Conservation (phyloP, 2,888 invertebrate genomes). For the Neria commutata region DNA sequence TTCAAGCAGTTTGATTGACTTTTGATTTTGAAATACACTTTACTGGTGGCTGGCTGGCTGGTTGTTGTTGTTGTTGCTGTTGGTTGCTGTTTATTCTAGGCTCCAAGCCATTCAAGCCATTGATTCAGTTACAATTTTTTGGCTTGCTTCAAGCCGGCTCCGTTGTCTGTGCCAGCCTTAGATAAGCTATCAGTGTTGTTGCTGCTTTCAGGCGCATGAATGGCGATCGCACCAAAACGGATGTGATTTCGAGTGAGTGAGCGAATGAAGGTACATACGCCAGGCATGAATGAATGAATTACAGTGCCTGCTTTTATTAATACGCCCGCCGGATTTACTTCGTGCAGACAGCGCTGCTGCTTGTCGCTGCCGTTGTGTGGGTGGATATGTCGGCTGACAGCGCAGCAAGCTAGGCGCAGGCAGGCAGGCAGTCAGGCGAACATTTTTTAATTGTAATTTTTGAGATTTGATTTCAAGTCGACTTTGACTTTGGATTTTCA, state of each 20-base stretch:
- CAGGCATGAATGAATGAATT: constrained; percentile 10
- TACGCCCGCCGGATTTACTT: no score
- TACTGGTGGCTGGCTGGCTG: constrained; percentile 8
- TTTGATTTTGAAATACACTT: constrained; percentile 30
- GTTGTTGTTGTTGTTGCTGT: constrained; percentile 1
- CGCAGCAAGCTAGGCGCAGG: not conserved
- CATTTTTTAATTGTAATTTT: constrained; percentile 1
- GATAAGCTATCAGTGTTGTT: constrained; percentile 15
- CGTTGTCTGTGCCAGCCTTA: constrained; percentile 8
- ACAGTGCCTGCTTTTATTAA: not conserved
- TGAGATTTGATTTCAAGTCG: no score
- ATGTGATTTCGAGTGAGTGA: constrained; percentile 6
- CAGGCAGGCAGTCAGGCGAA: not conserved
- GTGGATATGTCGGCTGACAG: not conserved
- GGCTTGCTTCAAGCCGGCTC: not conserved
- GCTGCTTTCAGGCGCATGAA: not conserved
- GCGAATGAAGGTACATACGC: constrained; percentile 10
- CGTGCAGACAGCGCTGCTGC: not conserved
- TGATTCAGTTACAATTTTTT: constrained; percentile 6
- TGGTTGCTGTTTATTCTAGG: not conserved
- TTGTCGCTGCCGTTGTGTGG: not conserved
- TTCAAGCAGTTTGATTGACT: constrained; percentile 27
- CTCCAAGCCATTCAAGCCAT: not conserved
- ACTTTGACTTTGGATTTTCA: no score
- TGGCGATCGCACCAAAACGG: no score